phyloP scores from a whole-genome alignment of 1,140 invertebrate species.

The Papilio polyxenes region DNA sequence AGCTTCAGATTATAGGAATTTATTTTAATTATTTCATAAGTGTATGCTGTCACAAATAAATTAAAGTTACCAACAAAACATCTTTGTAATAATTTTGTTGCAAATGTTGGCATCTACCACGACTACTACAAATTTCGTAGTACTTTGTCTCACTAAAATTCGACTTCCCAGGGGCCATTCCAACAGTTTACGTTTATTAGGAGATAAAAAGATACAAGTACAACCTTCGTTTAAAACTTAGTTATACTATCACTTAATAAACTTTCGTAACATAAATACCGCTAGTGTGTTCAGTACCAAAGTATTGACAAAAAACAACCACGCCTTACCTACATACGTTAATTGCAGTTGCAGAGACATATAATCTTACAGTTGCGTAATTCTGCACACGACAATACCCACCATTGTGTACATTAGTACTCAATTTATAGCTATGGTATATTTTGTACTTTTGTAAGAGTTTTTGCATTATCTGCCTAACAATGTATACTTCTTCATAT shows the following conservation, averaged over 20 bases:
- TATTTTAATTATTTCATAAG: background rate
- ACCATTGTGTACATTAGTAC: slow-evolving; percentile 3
- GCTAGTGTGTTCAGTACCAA: background rate
- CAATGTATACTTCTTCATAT: background rate
- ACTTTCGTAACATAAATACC: background rate
- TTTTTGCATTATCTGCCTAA: background rate
- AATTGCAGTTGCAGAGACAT: slow-evolving; percentile 7
- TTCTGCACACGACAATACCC: background rate
- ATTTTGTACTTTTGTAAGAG: background rate
- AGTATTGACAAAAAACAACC: slow-evolving; percentile 7
- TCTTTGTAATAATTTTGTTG: too few species aligned
- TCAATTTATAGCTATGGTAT: background rate
- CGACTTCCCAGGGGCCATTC: too few species aligned
- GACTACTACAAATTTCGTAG: too few species aligned
- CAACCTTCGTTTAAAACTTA: background rate
- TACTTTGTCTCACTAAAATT: too few species aligned
- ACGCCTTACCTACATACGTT: slow-evolving; percentile 17
- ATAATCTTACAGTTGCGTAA: slow-evolving; percentile 3
- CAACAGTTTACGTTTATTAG: too few species aligned
- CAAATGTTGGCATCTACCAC: too few species aligned
- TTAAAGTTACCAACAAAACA: too few species aligned
- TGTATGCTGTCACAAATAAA: background rate
- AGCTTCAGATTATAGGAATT: background rate
- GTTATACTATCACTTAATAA: background rate
- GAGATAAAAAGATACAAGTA: background rate